Evolutionary conservation across 2,113 vertebrate species (phyloP).

Genomic region (Chunga burmeisteri): DNA sequence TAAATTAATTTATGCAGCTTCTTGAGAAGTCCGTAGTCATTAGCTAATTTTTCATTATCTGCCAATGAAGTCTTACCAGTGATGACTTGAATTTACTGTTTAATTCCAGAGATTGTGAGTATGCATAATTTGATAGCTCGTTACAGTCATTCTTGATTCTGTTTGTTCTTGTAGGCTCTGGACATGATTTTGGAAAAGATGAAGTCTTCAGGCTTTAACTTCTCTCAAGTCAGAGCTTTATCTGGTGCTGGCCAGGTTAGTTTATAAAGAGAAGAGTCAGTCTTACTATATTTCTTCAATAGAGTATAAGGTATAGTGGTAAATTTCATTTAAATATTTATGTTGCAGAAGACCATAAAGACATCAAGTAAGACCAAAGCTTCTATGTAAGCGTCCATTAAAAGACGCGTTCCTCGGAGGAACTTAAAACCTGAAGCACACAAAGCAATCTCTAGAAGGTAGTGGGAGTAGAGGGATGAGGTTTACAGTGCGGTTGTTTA

Average conservation of each 20-base stretch:
- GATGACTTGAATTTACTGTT: not conserved
- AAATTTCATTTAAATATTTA: not conserved
- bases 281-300: not conserved
- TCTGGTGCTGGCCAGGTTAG: constrained; percentile 94
- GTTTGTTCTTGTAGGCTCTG: constrained; percentile 82
- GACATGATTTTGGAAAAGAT: constrained; percentile 89
- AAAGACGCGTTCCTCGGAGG: not conserved
- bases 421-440: not conserved
- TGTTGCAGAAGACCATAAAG: not conserved
- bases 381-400: not conserved
- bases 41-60: constrained; percentile 6
- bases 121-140: not conserved
- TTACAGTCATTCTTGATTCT: not conserved
- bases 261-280: not conserved
- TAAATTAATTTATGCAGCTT: not conserved
- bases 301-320: not conserved
- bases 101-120: not conserved
- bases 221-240: constrained; percentile 84
- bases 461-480: not conserved
- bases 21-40: not conserved
- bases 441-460: not conserved
- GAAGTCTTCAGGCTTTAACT: constrained; percentile 83
- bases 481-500: not conserved
- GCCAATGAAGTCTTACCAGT: not conserved
- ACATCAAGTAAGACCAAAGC: not conserved